A percentile compares a stretch with the other conserved stretches of the same genome.
Conservation (phyloP, 30 jellyfish, hydroid and myxozoan genomes). For the Mastigias papua region DNA sequence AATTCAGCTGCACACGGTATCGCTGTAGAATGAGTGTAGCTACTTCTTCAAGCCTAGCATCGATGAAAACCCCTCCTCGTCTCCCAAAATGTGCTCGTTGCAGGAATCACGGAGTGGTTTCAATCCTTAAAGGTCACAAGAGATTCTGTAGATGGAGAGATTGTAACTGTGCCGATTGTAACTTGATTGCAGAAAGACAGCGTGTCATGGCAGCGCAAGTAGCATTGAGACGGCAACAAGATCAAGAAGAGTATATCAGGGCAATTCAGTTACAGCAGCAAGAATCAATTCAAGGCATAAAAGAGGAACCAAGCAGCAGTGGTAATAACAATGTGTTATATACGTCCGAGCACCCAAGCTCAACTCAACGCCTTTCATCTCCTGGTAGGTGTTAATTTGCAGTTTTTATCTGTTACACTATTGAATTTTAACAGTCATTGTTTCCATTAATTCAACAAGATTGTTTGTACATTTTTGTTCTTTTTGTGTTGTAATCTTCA, state of each 20-base stretch:
- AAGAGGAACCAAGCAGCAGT: conserved; percentile 81
- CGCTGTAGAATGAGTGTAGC: conserved; percentile 69
- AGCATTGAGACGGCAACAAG: conserved; percentile 98
- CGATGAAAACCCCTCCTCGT: conserved; percentile 96
- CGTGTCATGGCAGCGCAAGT: conserved; percentile 99
- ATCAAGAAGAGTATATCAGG: conserved; percentile 93
- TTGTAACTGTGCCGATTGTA: conserved; percentile 98
- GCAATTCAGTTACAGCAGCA: conserved; percentile 95
- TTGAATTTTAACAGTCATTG: background rate
- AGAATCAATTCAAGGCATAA: conserved; percentile 60
- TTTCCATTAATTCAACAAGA: too few species aligned
- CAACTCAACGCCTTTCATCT: conserved; percentile 72
- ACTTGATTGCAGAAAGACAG: conserved; percentile 98
- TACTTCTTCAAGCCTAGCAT: conserved; percentile 75
- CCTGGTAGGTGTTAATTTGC: conserved; percentile 64
- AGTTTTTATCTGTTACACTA: background rate
- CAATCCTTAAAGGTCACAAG: conserved; percentile 96
- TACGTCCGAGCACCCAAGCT: conserved; percentile 47
- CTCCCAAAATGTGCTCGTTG: conserved; percentile 99
- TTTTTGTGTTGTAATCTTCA: too few species aligned
- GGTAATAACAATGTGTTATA: conserved; percentile 22
- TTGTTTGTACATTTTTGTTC: too few species aligned
- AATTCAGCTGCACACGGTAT: conserved; percentile 4
- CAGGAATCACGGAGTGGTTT: conserved; percentile 98
- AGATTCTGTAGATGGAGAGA: conserved; percentile 99